Base-by-base conservation (phyloP, 2,888 invertebrate species). In the Augiades crinisus region DNA sequence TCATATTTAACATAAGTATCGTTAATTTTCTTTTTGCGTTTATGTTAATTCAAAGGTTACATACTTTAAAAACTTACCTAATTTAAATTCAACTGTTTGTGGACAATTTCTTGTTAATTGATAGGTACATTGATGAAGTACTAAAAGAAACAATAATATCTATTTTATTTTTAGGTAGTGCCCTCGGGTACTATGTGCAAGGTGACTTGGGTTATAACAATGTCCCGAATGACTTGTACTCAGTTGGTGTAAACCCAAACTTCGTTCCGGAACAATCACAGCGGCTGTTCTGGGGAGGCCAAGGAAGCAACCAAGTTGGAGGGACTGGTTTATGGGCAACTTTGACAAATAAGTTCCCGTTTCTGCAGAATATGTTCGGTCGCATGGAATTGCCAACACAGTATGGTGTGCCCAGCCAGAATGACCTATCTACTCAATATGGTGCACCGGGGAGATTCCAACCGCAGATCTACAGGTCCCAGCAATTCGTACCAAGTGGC, bases 221-320 rank as follows among this genome's bases (percentile, higher is more conserved):
- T 13, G 81, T 79, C 1, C 77, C 80, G 1, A 78, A 79, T 56
- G 81, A 84, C 54, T 80, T 81, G 0, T 87, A 77, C 56, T 58
- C 72, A 2, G 72, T 70, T n/a, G 74, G 63, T 8, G 65, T 74
- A 16, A 73, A 64, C 61, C 70, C 75, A 10, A 75, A 78, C 59
- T 68, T 67, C 36, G 56, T 66, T 16, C 70, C 72, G 51, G 81
- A 88, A 57, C 83, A 78, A 2, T 89, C 87, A 1, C 86, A 89
- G 47, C 67, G 82, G 2, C 65, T 89, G 5, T 88, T 89, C 61
- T 89, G 84, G 81, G 70, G 85, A 22, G 75, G 63, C 55, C 77
- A 79, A 47, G 89, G 89, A 21, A 73, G 72, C 55, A 89, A 88
- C 59, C 84, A 85, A 69, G 89, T 89, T 16, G 89, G 89, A 19